phyloP scores from a whole-genome alignment of 2,888 invertebrate species.

The Carcina quercana region DNA sequence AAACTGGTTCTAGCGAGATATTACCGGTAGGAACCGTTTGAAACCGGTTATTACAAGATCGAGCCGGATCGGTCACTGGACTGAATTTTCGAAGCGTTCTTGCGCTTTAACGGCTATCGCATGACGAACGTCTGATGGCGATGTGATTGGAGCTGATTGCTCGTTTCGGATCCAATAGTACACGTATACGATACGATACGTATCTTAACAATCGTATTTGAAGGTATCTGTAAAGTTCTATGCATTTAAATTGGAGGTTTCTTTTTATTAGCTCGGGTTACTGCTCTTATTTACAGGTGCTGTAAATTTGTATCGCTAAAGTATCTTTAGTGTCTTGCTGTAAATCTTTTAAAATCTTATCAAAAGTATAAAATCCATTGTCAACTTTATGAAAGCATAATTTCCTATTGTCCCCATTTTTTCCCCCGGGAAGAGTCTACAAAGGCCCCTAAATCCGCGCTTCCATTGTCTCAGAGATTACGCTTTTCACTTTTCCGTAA shows the following conservation, averaged over 20 bases:
- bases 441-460: conserved; percentile 17
- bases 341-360: conserved; percentile 2
- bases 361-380: conserved; percentile 4
- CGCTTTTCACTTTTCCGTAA: conserved; percentile 26
- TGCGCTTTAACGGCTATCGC: conserved; percentile 9
- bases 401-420: conserved; percentile 6
- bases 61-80: conserved; percentile 2
- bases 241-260: too few species aligned
- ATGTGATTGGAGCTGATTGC: conserved; percentile 8
- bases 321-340: too few species aligned
- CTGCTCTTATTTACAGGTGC: too few species aligned
- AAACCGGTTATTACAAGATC: conserved; percentile 27
- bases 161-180: neutral
- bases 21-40: conserved; percentile 23
- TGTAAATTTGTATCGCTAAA: too few species aligned
- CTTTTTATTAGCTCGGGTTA: too few species aligned
- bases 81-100: conserved; percentile 10
- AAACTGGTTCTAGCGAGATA: conserved; percentile 26
- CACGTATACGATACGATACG: too few species aligned
- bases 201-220: too few species aligned
- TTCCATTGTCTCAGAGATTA: conserved; percentile 41
- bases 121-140: conserved; percentile 5
- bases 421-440: conserved; percentile 3
- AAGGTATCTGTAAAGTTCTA: too few species aligned
- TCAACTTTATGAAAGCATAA: conserved; percentile 1